A percentile compares a stretch with the other conserved stretches of the same genome.
phyloP scores from a whole-genome alignment of 2,888 invertebrate species.

The Drosophila prolongata region DNA sequence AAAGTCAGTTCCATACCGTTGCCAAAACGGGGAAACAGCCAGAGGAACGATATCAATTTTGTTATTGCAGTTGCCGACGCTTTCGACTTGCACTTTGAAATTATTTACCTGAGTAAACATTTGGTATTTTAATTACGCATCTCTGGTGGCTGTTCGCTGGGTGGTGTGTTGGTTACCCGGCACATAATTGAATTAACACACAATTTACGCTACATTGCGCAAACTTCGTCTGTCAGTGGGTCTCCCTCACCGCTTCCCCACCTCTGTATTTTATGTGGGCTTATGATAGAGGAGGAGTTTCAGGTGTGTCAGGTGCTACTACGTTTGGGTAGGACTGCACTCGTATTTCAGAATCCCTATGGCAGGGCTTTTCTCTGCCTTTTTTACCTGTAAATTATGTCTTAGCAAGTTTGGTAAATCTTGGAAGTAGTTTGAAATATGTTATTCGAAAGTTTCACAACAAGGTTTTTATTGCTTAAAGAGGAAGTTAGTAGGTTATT shows the following conservation, averaged over 20 bases:
- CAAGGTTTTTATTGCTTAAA: neutral
- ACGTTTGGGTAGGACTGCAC: slow-evolving; percentile 1
- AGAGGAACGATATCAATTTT: slow-evolving; percentile 67
- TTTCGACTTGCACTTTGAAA: slow-evolving; percentile 67
- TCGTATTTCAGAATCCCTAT: slow-evolving; percentile 17
- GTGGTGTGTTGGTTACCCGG: slow-evolving; percentile 42
- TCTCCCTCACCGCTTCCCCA: neutral
- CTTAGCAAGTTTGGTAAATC: slow-evolving; percentile 20
- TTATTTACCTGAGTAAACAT: slow-evolving; percentile 82
- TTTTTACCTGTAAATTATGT: slow-evolving; percentile 12
- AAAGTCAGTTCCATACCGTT: slow-evolving; percentile 63
- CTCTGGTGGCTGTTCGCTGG: slow-evolving; percentile 25
- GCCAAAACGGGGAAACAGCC: slow-evolving; percentile 43
- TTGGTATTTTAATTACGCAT: slow-evolving; percentile 81
- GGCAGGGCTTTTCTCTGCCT: slow-evolving; percentile 1
- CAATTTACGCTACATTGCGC: slow-evolving; percentile 80
- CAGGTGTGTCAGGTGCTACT: slow-evolving; percentile 7
- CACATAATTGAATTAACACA: slow-evolving; percentile 82
- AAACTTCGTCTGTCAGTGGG: slow-evolving; percentile 65
- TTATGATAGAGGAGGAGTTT: neutral
- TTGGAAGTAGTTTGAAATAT: slow-evolving; percentile 12
- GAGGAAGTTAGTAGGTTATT: neutral
- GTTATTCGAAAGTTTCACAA: neutral
- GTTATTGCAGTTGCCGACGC: slow-evolving; percentile 61
- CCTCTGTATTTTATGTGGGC: slow-evolving; percentile 3